These are phyloP conservation scores for Tichodroma muraria DNA, from an alignment of 2,113 vertebrate genomes.

Conservation along the genomic window DNA sequence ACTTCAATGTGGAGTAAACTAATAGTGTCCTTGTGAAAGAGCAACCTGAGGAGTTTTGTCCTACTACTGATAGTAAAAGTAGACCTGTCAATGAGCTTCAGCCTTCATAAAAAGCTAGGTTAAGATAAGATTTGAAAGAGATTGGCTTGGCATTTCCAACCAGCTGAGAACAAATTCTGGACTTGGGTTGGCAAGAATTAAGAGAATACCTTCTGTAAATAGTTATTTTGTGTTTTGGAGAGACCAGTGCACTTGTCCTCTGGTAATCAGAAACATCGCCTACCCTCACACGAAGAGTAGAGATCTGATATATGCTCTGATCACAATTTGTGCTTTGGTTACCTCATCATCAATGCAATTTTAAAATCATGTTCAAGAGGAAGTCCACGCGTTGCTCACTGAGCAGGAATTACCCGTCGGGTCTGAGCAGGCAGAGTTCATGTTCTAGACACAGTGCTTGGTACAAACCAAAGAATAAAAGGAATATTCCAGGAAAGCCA, in stretches of 20 bases:
- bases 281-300: background rate
- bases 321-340: background rate
- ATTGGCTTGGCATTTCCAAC: background rate
- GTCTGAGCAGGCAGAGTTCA: background rate
- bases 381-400: background rate
- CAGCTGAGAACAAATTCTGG: background rate
- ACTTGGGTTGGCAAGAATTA: background rate
- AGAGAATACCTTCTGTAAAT: background rate
- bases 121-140: conserved; percentile 1
- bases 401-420: background rate
- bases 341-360: conserved; percentile 6
- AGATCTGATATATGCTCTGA: background rate
- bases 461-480: background rate
- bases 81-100: background rate
- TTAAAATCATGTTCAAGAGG: conserved; percentile 7
- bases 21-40: background rate
- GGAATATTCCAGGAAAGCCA: background rate
- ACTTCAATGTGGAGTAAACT: background rate
- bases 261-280: background rate
- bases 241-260: background rate
- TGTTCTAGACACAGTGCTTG: background rate
- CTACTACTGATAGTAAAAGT: background rate
- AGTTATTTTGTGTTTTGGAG: background rate
- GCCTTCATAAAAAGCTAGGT: background rate
- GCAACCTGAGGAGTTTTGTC: background rate